Percentiles rank a stretch among this genome's conserved stretches.
Evolutionary conservation across 2,888 invertebrate genomes (phyloP).

Genomic region (Phaedon cochleariae): DNA sequence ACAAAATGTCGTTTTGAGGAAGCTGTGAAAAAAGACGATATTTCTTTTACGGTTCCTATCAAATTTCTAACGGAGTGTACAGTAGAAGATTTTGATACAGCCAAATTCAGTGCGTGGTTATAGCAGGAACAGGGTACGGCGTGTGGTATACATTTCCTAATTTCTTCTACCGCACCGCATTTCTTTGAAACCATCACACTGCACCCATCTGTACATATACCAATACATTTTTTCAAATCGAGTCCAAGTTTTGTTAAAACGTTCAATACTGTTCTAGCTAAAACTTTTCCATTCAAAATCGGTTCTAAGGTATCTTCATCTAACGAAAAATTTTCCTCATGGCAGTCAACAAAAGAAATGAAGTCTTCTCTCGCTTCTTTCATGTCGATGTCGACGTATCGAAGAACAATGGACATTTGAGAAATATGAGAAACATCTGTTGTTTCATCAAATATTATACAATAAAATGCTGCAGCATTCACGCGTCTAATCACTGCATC

Average conservation of each 20-base stretch:
- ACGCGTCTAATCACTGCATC: slow-evolving; percentile 3
- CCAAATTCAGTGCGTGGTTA: background rate
- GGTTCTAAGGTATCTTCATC: slow-evolving; percentile 16
- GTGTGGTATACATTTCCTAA: background rate
- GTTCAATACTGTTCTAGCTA: slow-evolving; percentile 3
- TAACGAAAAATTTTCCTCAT: background rate
- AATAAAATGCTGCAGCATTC: slow-evolving; percentile 11
- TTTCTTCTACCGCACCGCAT: background rate
- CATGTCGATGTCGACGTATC: slow-evolving; percentile 16
- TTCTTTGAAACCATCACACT: background rate
- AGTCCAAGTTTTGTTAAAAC: slow-evolving; percentile 6
- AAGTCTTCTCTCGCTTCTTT: slow-evolving; percentile 14
- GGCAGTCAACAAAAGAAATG: slow-evolving; percentile 23
- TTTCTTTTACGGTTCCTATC: slow-evolving; percentile 12
- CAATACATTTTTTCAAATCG: background rate
- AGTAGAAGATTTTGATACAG: background rate
- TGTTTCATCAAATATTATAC: slow-evolving; percentile 20
- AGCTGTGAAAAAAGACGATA: slow-evolving; percentile 1
- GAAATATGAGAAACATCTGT: slow-evolving; percentile 20
- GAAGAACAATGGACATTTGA: slow-evolving; percentile 14
- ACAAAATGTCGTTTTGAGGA: background rate
- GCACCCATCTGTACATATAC: background rate
- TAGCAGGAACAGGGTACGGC: background rate
- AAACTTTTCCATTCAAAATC: background rate
- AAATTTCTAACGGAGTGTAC: slow-evolving; percentile 24